Evolutionary conservation across 2,888 invertebrate species (phyloP).

Genomic region (Lasioglossum oenotherae): DNA sequence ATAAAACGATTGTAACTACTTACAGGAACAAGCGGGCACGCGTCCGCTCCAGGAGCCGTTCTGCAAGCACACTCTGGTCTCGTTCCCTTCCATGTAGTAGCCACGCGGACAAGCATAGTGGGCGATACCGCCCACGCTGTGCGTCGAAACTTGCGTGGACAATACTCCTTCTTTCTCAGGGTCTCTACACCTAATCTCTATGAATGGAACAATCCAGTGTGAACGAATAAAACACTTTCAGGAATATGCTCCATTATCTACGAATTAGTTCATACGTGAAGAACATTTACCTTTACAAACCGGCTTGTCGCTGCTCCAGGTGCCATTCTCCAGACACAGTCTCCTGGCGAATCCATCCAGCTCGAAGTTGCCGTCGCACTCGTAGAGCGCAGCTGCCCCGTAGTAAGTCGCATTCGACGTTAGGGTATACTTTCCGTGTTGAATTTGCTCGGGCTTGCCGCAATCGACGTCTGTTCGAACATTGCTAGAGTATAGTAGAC

Average conservation of each 20-base stretch:
- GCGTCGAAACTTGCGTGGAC: constrained; percentile 87
- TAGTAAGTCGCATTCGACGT: constrained; percentile 96
- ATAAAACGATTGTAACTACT: constrained; percentile 79
- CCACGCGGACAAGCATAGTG: constrained; percentile 94
- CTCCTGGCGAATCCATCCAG: constrained; percentile 93
- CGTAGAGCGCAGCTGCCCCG: constrained; percentile 93
- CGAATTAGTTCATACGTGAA: constrained; percentile 12
- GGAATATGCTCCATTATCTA: not conserved
- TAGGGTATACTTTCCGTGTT: constrained; percentile 91
- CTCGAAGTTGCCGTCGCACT: constrained; percentile 92
- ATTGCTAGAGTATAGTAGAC: not conserved
- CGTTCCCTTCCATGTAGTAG: constrained; percentile 91
- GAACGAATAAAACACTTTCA: not conserved
- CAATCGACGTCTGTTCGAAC: constrained; percentile 91
- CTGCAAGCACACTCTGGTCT: constrained; percentile 90
- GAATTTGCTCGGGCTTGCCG: constrained; percentile 89
- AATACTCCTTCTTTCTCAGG: constrained; percentile 87
- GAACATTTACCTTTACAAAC: constrained; percentile 89
- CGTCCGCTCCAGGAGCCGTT: constrained; percentile 93
- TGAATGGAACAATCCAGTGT: constrained; percentile 19
- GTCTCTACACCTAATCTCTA: constrained; percentile 92
- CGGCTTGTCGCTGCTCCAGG: constrained; percentile 95
- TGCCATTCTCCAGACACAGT: constrained; percentile 94
- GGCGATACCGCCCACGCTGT: constrained; percentile 92
- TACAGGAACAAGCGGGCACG: constrained; percentile 92